A percentile compares a stretch with the other conserved stretches of the same genome.
phyloP scores from a whole-genome alignment of 2,113 vertebrate genomes.

The Eptesicus fuscus region DNA sequence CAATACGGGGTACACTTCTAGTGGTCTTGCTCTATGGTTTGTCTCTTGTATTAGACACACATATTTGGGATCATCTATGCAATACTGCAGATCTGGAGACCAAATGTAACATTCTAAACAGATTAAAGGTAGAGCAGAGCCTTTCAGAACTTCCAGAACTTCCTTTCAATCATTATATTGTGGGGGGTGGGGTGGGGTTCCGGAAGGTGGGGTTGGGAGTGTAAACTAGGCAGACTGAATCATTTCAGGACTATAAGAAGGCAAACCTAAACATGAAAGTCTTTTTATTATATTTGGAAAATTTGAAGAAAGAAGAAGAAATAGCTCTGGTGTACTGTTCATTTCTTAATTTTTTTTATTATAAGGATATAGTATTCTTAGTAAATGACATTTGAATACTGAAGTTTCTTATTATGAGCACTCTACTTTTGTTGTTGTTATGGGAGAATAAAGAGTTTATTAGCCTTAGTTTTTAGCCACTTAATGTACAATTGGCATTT shows the following conservation, averaged over 20 bases:
- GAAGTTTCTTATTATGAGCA: background rate
- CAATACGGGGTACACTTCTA: background rate
- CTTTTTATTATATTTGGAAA: background rate
- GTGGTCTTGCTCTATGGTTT: background rate
- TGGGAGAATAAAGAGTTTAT: background rate
- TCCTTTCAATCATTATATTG: background rate
- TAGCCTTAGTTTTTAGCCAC: background rate
- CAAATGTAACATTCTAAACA: background rate
- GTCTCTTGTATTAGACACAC: background rate
- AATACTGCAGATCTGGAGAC: background rate
- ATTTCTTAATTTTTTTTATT: background rate
- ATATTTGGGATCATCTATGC: background rate
- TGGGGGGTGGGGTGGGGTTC: accelerated
- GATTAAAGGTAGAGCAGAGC: background rate
- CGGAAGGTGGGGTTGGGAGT: background rate
- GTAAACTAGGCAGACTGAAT: background rate
- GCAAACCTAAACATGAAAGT: background rate
- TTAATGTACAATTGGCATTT: background rate
- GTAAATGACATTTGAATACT: background rate
- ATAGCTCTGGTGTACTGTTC: background rate
- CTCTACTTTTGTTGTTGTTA: background rate
- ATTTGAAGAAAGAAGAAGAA: background rate
- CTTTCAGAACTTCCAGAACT: too few relatives aligned
- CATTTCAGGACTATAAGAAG: background rate
- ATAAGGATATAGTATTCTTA: background rate